Conservation (phyloP, 1,140 invertebrate genomes). For the Drosophila prosaltans region DNA sequence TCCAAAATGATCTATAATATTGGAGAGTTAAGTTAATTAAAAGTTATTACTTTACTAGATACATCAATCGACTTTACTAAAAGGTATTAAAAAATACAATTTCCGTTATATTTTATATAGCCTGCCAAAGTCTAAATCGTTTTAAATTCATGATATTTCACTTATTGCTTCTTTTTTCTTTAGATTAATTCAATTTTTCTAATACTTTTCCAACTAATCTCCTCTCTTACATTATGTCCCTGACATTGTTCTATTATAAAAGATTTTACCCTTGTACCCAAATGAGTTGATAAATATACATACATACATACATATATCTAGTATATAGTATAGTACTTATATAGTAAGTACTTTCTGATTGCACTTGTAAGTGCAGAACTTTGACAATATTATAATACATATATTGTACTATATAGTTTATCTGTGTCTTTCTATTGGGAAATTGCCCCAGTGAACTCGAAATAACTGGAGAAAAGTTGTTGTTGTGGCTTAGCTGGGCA, state of each 20-base stretch:
- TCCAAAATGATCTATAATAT: no score
- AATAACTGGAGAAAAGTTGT: background rate
- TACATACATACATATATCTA: background rate
- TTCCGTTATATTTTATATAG: no score
- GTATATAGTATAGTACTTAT: no score
- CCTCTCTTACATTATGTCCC: background rate
- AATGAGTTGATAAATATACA: background rate
- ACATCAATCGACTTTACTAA: no score
- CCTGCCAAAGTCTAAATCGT: no score
- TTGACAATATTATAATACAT: slow-evolving; percentile 1
- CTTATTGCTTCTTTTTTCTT: no score
- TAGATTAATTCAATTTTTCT: no score
- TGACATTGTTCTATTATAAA: background rate
- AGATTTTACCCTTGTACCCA: slow-evolving; percentile 2
- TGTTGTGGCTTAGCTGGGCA: slow-evolving; percentile 2
- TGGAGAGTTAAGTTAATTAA: no score
- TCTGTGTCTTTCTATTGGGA: slow-evolving; percentile 11
- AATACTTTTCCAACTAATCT: no score
- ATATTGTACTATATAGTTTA: background rate
- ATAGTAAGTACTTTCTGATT: background rate
- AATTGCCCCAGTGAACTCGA: slow-evolving; percentile 21
- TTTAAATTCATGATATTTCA: no score
- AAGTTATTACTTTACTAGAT: no score
- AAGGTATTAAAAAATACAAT: no score
- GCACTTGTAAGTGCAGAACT: background rate